Evolutionary conservation across 2,113 vertebrate genomes (phyloP), one percentile per base, ranked within the genome.

Genomic region (Campylomormyrus tamandua): DNA sequence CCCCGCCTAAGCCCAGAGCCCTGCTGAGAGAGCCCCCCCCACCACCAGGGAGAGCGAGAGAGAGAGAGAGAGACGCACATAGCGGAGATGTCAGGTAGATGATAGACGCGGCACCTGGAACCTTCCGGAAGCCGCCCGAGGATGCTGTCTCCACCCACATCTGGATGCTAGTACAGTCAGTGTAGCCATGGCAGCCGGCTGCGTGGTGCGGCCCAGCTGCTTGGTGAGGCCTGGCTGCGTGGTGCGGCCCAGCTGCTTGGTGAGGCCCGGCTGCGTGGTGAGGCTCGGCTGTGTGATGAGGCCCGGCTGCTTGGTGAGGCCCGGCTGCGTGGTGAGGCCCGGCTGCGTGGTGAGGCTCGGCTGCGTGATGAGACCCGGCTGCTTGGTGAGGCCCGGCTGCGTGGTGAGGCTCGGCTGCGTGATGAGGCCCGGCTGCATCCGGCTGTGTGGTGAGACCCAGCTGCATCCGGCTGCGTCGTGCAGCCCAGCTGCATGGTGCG

Each of bases 141-240:
- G 62, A 66, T 49, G 4, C 66, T 56, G 48, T 83, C 46, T 39
- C 48, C 88, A 66, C 31, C 91, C 88, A 90, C 89, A 90, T 90
- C 91, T 91, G 89, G 42, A 80, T 90, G 90, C 90, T 92, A 93
- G 94, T 91, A 42, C 21, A 83, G 42, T 42, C 3, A 87, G 87
- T 42, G 58, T 70, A 50, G 62, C 77, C 45, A 35, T 70, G 27
- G 50, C 90, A 62, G 83, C 89, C 90, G 90, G 66, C 77, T 88
- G 11, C 2, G 10, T 49, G 48, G 10, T 49, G 48, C 0, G 48
- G 10, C 49, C 0, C 2, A 2, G 49, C 49, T 50, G 49, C 49
- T 0, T 49, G 48, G 48, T 49, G 48, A 49, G 48, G 48, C 48
- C 48, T 9, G 48, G 48, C 48, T 49, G 2, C 48, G 1, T 49